Conservation (phyloP, 2,888 invertebrate genomes). For the Salticus scenicus region DNA sequence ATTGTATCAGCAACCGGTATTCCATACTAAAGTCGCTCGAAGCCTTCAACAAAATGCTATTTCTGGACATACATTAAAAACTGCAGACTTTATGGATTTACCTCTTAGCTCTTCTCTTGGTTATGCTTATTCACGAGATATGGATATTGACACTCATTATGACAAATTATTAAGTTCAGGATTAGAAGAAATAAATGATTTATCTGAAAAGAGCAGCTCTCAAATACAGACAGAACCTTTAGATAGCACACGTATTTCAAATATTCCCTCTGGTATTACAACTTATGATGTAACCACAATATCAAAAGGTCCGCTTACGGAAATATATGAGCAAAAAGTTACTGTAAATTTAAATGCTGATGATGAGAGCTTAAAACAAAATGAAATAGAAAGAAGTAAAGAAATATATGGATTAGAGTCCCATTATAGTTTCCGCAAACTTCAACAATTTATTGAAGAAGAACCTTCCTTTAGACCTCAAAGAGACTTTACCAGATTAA, state of each 20-base stretch:
- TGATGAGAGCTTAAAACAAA: slow-evolving; percentile 26
- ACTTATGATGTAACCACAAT: slow-evolving; percentile 70
- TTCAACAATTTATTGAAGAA: slow-evolving; percentile 70
- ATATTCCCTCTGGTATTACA: neutral
- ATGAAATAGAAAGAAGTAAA: slow-evolving; percentile 38
- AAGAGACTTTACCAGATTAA: slow-evolving; percentile 65
- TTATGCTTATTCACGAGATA: slow-evolving; percentile 21
- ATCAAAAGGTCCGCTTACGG: slow-evolving; percentile 71
- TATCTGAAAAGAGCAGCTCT: slow-evolving; percentile 45
- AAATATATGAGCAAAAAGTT: slow-evolving; percentile 71
- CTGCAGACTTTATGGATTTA: slow-evolving; percentile 41
- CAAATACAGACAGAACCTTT: slow-evolving; percentile 53
- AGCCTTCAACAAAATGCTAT: slow-evolving; percentile 54
- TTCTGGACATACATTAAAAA: slow-evolving; percentile 41
- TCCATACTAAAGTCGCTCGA: slow-evolving; percentile 69
- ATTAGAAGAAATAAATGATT: slow-evolving; percentile 68
- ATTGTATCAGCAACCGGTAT: slow-evolving; percentile 69
- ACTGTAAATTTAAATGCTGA: slow-evolving; percentile 53
- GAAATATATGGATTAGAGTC: slow-evolving; percentile 65
- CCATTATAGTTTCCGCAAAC: slow-evolving; percentile 64
- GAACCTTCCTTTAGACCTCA: slow-evolving; percentile 57
- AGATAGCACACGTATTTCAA: slow-evolving; percentile 49
- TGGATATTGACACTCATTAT: slow-evolving; percentile 63
- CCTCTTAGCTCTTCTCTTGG: slow-evolving; percentile 35
- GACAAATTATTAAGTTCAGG: slow-evolving; percentile 68